Conservation (phyloP, 2,888 invertebrate species). For the Neria commutata region DNA sequence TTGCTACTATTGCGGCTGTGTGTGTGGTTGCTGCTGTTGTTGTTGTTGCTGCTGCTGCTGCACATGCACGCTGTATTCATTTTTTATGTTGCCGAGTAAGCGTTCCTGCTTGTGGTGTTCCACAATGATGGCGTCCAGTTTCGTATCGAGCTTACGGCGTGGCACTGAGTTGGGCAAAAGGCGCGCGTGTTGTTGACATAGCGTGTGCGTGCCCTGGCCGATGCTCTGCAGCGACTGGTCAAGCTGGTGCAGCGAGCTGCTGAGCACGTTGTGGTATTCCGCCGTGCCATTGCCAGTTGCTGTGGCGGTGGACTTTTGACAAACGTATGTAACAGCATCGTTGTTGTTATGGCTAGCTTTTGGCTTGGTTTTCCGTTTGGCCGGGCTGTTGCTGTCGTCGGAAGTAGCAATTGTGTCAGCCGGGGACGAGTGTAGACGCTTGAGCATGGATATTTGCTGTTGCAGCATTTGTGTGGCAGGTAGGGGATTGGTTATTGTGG, state of each 20-base stretch:
- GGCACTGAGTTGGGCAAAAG: slow-evolving; percentile 30
- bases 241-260: slow-evolving; percentile 50
- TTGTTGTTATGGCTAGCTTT: neutral
- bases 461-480: slow-evolving; percentile 30
- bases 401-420: neutral
- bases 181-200: slow-evolving; percentile 44
- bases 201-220: slow-evolving; percentile 45
- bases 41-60: slow-evolving; percentile 21
- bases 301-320: slow-evolving; percentile 11
- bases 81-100: slow-evolving; percentile 54
- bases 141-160: slow-evolving; percentile 37
- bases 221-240: slow-evolving; percentile 49
- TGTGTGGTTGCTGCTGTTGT: slow-evolving; percentile 2
- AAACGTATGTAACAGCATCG: neutral
- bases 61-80: slow-evolving; percentile 51
- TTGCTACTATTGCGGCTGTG: slow-evolving; percentile 12
- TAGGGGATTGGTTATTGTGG: slow-evolving; percentile 2
- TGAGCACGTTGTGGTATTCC: slow-evolving; percentile 46
- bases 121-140: slow-evolving; percentile 55
- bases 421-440: neutral
- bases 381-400: slow-evolving; percentile 17
- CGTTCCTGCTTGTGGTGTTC: slow-evolving; percentile 56
- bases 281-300: slow-evolving; percentile 9
- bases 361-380: slow-evolving; percentile 23
- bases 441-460: slow-evolving; percentile 10